Conservation (phyloP, 2,113 vertebrate species). For the Empidonax alnorum region DNA sequence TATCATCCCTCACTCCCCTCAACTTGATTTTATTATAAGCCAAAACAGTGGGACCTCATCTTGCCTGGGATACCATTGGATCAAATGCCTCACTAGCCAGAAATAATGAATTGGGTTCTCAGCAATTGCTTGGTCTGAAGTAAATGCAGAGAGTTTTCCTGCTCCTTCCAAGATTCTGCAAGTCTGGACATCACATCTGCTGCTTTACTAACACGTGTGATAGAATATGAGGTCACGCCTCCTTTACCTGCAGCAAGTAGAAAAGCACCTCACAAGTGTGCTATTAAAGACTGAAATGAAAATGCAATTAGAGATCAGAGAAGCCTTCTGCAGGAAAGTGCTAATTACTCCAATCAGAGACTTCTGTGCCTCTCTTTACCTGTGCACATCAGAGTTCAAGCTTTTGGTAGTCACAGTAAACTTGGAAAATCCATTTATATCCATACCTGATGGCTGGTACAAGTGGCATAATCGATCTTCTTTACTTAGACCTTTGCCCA, state of each 20-base stretch:
- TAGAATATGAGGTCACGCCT: background rate
- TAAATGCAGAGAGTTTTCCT: background rate
- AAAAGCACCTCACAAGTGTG: background rate
- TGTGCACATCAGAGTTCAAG: background rate
- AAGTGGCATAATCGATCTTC: background rate
- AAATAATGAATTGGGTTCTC: background rate
- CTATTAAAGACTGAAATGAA: slow-evolving; percentile 24
- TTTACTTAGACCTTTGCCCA: background rate
- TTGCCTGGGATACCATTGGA: background rate
- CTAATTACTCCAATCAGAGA: slow-evolving; percentile 46
- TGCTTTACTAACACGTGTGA: background rate
- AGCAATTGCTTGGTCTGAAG: background rate
- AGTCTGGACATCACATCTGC: background rate
- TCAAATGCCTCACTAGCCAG: fast-evolving
- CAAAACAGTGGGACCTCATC: background rate
- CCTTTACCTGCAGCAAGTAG: slow-evolving; percentile 8
- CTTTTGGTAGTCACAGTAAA: slow-evolving; percentile 9
- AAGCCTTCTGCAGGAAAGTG: slow-evolving; percentile 20
- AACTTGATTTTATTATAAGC: background rate
- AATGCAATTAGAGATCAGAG: slow-evolving; percentile 56
- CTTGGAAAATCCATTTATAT: slow-evolving; percentile 24
- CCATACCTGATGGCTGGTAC: background rate
- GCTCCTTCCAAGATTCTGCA: background rate
- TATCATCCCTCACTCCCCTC: background rate
- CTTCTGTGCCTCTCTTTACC: background rate